These are phyloP conservation scores for Dichetophora obliterata DNA, from an alignment of 2,888 invertebrate genomes.

Conservation along the genomic window DNA sequence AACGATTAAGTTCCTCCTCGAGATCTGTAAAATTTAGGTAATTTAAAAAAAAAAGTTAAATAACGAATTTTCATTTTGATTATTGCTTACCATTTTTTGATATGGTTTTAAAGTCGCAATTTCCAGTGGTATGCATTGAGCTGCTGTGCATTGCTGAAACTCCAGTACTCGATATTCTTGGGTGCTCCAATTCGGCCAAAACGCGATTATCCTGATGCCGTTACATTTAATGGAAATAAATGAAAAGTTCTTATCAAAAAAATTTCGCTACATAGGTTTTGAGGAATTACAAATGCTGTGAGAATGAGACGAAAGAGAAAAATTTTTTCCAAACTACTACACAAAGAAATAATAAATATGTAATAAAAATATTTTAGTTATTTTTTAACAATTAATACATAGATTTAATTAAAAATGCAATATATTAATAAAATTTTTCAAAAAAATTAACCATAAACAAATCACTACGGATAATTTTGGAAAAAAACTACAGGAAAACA, in stretches of 20 bases:
- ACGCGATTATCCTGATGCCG: constrained; percentile 78
- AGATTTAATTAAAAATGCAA: not conserved
- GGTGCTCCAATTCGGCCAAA: constrained; percentile 90
- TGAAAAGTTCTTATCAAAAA: constrained; percentile 1
- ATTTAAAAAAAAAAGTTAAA: not conserved
- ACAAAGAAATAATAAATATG: not conserved
- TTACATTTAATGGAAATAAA: not conserved
- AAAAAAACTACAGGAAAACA: no score
- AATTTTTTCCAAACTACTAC: not conserved
- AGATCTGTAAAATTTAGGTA: constrained; percentile 54
- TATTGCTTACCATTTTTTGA: constrained; percentile 63
- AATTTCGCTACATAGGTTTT: not conserved
- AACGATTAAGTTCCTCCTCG: constrained; percentile 67
- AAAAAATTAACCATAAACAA: not conserved
- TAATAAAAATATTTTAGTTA: constrained; percentile 7
- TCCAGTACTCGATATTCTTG: constrained; percentile 71
- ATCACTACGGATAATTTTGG: no score
- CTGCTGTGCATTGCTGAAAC: constrained; percentile 64
- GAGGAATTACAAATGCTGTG: not conserved
- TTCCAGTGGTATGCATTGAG: constrained; percentile 63
- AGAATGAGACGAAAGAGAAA: constrained; percentile 1
- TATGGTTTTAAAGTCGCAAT: constrained; percentile 67
- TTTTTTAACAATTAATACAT: not conserved
- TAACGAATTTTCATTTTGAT: not conserved
- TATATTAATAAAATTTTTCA: not conserved